Conservation (phyloP, 1,140 invertebrate species). For the Euwallacea fornicatus region DNA sequence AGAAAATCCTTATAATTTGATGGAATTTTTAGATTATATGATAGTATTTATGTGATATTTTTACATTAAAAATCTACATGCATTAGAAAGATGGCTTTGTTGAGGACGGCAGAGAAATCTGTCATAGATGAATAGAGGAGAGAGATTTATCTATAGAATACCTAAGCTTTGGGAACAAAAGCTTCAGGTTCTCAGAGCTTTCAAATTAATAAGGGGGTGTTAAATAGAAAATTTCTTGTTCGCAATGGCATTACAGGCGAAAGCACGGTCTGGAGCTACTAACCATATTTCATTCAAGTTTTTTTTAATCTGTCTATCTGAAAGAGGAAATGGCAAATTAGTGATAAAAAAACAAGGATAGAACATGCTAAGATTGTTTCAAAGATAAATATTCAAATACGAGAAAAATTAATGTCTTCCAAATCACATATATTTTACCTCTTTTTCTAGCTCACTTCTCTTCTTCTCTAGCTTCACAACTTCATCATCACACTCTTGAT, state of each 20-base stretch:
- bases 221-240: background rate
- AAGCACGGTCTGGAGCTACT: background rate
- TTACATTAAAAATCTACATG: no score
- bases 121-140: no score
- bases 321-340: background rate
- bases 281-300: conserved; percentile 23
- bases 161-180: no score
- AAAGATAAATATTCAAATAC: background rate
- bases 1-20: no score
- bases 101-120: no score
- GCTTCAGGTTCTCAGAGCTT: no score
- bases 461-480: conserved; percentile 13
- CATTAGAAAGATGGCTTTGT: no score
- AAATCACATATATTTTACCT: conserved; percentile 9
- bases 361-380: background rate
- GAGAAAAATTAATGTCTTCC: conserved; percentile 1
- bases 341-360: background rate
- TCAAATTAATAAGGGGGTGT: no score
- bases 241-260: background rate
- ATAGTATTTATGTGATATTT: no score
- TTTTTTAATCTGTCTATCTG: conserved; percentile 30
- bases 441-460: conserved; percentile 25
- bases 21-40: no score
- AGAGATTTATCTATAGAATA: no score
- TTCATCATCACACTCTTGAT: background rate